phyloP scores from a whole-genome alignment of 2,113 vertebrate species.

The Natator depressus region DNA sequence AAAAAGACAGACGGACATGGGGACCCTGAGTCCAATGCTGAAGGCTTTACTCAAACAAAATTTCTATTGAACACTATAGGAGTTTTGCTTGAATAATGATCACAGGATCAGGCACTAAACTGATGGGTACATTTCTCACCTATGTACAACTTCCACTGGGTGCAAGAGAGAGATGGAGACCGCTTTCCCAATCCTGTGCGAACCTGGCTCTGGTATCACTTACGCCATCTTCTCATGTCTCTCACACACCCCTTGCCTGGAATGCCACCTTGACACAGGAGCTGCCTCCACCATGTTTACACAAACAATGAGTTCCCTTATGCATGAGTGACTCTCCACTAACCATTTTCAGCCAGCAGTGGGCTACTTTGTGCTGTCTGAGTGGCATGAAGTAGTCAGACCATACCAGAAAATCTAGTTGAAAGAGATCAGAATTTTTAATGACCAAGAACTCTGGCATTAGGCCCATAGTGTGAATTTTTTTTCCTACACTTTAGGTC shows the following conservation, averaged over 20 bases:
- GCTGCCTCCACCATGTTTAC: background rate
- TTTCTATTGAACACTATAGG: background rate
- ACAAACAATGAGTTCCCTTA: rapidly evolving
- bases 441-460: background rate
- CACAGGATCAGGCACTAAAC: background rate
- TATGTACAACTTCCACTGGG: background rate
- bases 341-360: background rate
- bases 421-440: background rate
- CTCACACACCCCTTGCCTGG: too few relatives aligned
- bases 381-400: too few relatives aligned
- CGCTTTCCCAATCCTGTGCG: background rate
- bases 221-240: background rate
- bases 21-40: background rate
- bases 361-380: background rate
- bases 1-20: background rate
- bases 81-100: too few relatives aligned
- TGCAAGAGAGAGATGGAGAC: background rate
- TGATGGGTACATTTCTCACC: background rate
- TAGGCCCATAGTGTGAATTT: background rate
- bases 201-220: background rate
- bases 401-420: background rate
- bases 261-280: background rate
- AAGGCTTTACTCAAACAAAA: background rate
- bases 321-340: rapidly evolving
- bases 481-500: background rate